Base-by-base conservation (phyloP, 2,888 invertebrate genomes). In the Eledona agricola region DNA sequence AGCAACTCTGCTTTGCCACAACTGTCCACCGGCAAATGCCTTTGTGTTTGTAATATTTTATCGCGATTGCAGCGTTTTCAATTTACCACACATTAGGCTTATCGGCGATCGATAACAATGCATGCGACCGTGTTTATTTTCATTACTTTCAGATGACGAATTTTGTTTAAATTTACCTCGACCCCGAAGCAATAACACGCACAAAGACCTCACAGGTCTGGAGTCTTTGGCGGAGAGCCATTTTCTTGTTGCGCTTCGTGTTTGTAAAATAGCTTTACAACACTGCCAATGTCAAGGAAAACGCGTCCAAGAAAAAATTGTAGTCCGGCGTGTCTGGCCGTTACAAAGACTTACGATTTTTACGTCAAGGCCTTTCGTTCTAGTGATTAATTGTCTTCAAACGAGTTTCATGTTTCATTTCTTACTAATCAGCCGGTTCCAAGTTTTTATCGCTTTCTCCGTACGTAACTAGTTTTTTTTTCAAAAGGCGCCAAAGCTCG, bases 1-100 rank as follows among this genome's bases (percentile, higher is more conserved):
- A 40, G 50, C 42, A 51, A 51, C 50, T 50, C 32, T 13, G 20
- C 9, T 34, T 42, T 51, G 42, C 50, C 42, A 42, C 40, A 38
- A 7, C 11, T n/a, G n/a, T n/a, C n/a, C n/a, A n/a, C n/a, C 15
- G 22, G 28, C 9, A 40, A 40, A 28, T 40, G 42, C 42, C 31
- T 28, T 29, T 6, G 15, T 17, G 26, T 9, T 12, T 15, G 42
- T 42, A 42, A 42, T 42, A 26, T 42, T 42, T 42, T 42, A 42
- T 42, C 42, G 29, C 22, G 42, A 42, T 42, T 42, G 42, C 42
- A 42, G 29, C 15, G 19, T 22, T 29, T 42, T 42, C 42, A 42
- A 42, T 42, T 42, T 42, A 42, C 2, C 42, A 29, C 29, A 42
- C 42, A 42, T 42, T 42, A 42, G 31, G 42, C 42, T 42, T 42